Evolutionary conservation across 2,888 invertebrate species (phyloP).

Genomic region (Polydesmus complanatus): DNA sequence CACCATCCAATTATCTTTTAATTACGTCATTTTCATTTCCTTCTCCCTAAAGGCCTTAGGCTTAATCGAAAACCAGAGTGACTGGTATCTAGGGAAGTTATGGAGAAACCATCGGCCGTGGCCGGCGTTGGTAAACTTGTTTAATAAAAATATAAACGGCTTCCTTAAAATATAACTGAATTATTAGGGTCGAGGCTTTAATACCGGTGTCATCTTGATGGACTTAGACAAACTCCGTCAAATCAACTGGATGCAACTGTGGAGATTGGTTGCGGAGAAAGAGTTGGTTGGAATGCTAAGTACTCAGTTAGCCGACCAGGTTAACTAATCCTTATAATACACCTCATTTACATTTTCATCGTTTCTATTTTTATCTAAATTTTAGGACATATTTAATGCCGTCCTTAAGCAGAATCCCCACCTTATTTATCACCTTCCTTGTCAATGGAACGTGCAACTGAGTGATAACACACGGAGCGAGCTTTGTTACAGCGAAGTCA

Average conservation of each 20-base stretch:
- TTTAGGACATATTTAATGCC: conserved; percentile 69
- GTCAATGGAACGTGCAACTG: conserved; percentile 82
- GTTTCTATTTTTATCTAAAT: neutral
- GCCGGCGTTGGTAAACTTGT: conserved; percentile 74
- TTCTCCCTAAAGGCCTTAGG: conserved; percentile 50
- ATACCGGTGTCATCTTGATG: conserved; percentile 63
- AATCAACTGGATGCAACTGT: conserved; percentile 56
- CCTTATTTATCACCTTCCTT: conserved; percentile 60
- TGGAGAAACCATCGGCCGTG: conserved; percentile 57
- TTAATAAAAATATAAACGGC: too few relatives aligned
- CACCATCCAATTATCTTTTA: neutral
- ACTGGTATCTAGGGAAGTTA: conserved; percentile 66
- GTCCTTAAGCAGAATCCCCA: conserved; percentile 60
- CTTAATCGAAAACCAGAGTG: conserved; percentile 79
- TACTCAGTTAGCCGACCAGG: conserved; percentile 67
- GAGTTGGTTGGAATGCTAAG: conserved; percentile 51
- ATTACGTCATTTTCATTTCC: neutral
- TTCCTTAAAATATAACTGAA: too few relatives aligned
- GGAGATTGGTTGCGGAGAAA: conserved; percentile 58
- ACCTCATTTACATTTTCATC: neutral
- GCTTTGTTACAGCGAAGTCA: conserved; percentile 53
- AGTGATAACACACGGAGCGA: conserved; percentile 67
- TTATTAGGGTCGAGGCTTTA: conserved; percentile 31
- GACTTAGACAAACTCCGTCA: conserved; percentile 53
- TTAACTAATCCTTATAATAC: conserved; percentile 8